Evolutionary conservation across 2,113 vertebrate species (phyloP).

Genomic region (Gasterosteus nipponicus): DNA sequence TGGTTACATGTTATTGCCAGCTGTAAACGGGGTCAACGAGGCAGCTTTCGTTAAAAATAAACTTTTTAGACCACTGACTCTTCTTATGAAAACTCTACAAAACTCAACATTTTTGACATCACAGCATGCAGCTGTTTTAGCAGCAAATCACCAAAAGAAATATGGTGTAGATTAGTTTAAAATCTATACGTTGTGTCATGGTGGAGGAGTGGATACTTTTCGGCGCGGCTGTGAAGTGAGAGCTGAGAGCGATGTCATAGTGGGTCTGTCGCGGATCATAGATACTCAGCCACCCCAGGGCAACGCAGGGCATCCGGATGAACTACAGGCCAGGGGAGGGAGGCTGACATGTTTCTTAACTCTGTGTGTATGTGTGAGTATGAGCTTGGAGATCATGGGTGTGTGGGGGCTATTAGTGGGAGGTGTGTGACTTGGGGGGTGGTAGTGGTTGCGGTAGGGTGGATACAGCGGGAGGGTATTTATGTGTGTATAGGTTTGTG

Average conservation of each 20-base stretch:
- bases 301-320: constrained; percentile 72
- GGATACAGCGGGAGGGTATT: constrained; percentile 61
- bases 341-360: constrained; percentile 69
- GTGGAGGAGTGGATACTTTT: constrained; percentile 55
- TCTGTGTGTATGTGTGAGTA: constrained; percentile 46
- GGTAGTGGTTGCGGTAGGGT: constrained; percentile 68
- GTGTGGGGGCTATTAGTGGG: constrained; percentile 71
- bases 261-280: constrained; percentile 75
- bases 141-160: constrained; percentile 43
- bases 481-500: constrained; percentile 33
- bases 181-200: constrained; percentile 57
- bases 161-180: constrained; percentile 49
- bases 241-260: constrained; percentile 73
- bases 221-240: constrained; percentile 59
- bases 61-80: not conserved
- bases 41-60: not conserved
- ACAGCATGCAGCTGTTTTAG: constrained; percentile 20
- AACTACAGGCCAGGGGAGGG: constrained; percentile 68
- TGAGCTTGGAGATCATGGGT: constrained; percentile 52
- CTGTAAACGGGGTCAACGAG: not conserved
- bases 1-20: not conserved
- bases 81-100: not conserved
- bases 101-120: not conserved
- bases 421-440: constrained; percentile 70
- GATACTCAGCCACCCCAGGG: constrained; percentile 74